Base-by-base conservation (phyloP, 2,113 vertebrate species). In the Rhegmatorhina hoffmannsi region DNA sequence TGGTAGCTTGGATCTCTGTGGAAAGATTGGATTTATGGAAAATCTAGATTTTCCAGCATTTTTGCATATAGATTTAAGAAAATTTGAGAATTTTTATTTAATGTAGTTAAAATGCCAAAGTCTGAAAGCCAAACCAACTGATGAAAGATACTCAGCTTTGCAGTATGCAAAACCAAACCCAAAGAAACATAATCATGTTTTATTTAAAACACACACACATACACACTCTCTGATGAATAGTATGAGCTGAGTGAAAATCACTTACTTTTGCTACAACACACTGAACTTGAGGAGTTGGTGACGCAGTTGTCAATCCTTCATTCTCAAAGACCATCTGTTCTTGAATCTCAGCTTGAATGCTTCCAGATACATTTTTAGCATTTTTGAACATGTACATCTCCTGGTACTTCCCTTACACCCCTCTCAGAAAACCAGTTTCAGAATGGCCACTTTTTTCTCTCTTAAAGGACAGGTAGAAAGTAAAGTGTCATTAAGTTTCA, bases 191-290 rank as follows among this genome's bases (percentile, higher is more conserved):
- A 79, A 75, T 92, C 69, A 76, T 95, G 77, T 93, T 96, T 92
- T 87, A 94, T 97, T 93, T 82, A 95, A 95, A 28, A 89, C 75
- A 44, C 69, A 73, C 52, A 82, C 24, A 63, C 40, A 86, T 46
- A 23, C n/a, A 80, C 33, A 12, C 59, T 62, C 60, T 44, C 70
- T 70, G 73, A 67, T 68, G 86, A 84, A 92, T 84, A 93, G 87
- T 36, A 59, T n/a, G 78, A 74, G 29, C 73, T 64, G 52, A 91
- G 76, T 64, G 69, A 63, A 87, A 94, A 84, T 80, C 68, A 58
- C 23, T 80, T 64, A 49, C 36, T 94, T 64, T 82, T 5, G 7
- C 84, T 87, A 53, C 69, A 89, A 53, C 81, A 76, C 53, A 56
- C 76, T 60, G 87, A 92, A 94, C 62, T 94, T 2, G 1, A 70